phyloP scores from a whole-genome alignment of 2,113 vertebrate genomes.

The Gallinago media region DNA sequence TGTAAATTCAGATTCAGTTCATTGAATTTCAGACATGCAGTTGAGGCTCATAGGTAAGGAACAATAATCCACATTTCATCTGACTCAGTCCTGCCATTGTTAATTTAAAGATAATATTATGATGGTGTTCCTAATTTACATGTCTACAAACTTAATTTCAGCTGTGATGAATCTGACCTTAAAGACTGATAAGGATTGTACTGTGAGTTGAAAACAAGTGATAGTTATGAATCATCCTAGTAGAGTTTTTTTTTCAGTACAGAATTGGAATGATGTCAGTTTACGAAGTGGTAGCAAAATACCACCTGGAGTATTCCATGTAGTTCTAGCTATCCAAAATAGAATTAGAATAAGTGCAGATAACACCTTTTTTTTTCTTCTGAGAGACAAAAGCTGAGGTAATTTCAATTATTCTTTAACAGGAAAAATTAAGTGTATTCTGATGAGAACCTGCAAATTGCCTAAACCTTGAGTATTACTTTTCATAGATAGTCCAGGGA shows the following conservation, averaged over 20 bases:
- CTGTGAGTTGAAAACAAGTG: neutral
- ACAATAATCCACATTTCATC: neutral
- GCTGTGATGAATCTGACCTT: neutral
- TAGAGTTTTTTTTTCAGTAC: neutral
- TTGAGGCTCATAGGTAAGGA: neutral
- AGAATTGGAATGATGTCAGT: neutral
- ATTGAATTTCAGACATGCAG: neutral
- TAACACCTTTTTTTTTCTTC: neutral
- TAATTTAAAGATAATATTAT: neutral
- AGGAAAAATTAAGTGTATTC: neutral
- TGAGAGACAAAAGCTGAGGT: neutral
- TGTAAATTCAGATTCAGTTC: neutral
- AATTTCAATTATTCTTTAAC: neutral
- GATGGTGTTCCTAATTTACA: neutral
- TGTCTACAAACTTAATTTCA: neutral
- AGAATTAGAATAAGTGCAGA: neutral
- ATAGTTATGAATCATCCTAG: neutral
- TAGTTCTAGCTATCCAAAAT: neutral
- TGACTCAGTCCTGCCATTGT: neutral
- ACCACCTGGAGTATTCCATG: neutral
- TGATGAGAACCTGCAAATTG: neutral
- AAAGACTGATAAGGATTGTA: neutral
- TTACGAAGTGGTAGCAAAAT: neutral
- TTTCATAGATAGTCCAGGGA: neutral
- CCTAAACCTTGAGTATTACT: neutral